Conservation (phyloP, 2,888 invertebrate species). For the Andrena bicolor region DNA sequence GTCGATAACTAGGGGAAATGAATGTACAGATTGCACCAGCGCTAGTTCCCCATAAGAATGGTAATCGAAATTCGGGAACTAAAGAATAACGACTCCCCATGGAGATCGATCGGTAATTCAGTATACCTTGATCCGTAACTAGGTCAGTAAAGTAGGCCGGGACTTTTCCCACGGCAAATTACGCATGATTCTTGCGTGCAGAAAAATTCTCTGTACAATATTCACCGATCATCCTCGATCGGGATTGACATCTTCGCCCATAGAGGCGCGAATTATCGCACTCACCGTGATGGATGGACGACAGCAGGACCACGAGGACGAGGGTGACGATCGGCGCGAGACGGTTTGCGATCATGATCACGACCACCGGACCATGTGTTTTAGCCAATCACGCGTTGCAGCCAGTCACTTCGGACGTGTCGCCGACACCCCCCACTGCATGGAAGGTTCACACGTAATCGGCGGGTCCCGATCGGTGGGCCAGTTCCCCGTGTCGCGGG, state of each 20-base stretch:
- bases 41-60: not conserved
- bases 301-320: conserved; percentile 72
- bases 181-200: not conserved
- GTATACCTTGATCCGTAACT: conserved; percentile 12
- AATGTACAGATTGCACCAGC: not conserved
- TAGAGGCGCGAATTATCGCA: conserved; percentile 35
- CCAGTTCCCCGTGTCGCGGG: conserved; percentile 10
- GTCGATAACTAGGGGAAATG: not conserved
- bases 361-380: conserved; percentile 79
- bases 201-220: not conserved
- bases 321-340: conserved; percentile 74
- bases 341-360: conserved; percentile 75
- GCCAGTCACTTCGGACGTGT: conserved; percentile 64
- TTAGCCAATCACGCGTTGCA: conserved; percentile 53
- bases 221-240: not conserved
- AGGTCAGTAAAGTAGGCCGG: conserved; percentile 5
- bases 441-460: conserved; percentile 42
- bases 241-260: too few relatives aligned
- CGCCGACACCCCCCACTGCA: conserved; percentile 54
- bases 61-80: not conserved
- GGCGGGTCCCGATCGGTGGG: conserved; percentile 21
- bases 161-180: not conserved
- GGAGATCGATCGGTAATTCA: conserved; percentile 49
- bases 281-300: conserved; percentile 78
- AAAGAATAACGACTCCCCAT: not conserved